phyloP scores from a whole-genome alignment of 2,797 vertebrate genomes.

The Pempheris klunzingeri region DNA sequence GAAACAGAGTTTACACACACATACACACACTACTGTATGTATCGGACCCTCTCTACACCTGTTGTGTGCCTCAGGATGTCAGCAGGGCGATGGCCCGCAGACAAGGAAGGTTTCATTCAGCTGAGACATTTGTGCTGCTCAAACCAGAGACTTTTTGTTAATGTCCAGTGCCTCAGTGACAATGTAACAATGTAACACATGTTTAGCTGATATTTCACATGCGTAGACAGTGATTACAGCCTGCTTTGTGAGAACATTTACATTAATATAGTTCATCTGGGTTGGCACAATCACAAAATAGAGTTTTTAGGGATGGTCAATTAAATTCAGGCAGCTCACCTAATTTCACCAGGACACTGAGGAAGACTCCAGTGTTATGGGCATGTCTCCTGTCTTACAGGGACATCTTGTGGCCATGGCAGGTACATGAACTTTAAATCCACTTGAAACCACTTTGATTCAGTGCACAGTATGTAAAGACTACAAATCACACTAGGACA shows the following conservation, averaged over 20 bases:
- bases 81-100: constrained; percentile 9
- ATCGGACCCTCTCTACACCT: constrained; percentile 68
- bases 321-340: neutral
- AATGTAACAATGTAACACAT: neutral
- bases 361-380: neutral
- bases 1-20: constrained; percentile 65
- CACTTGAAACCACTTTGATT: no score
- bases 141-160: neutral
- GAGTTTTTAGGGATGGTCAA: neutral
- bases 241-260: neutral
- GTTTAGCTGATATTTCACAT: neutral
- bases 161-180: neutral
- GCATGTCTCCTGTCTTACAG: constrained; percentile 34
- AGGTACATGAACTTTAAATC: neutral
- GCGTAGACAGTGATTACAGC: neutral
- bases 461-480: neutral
- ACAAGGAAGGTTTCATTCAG: constrained; percentile 30
- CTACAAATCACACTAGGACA: neutral
- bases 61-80: constrained; percentile 69
- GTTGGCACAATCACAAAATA: neutral
- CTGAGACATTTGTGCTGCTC: neutral
- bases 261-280: neutral
- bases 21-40: constrained; percentile 29
- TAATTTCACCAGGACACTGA: neutral
- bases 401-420: constrained; percentile 67